Evolutionary conservation across 2,113 vertebrate species (phyloP).

Genomic region (Vicugna pacos): DNA sequence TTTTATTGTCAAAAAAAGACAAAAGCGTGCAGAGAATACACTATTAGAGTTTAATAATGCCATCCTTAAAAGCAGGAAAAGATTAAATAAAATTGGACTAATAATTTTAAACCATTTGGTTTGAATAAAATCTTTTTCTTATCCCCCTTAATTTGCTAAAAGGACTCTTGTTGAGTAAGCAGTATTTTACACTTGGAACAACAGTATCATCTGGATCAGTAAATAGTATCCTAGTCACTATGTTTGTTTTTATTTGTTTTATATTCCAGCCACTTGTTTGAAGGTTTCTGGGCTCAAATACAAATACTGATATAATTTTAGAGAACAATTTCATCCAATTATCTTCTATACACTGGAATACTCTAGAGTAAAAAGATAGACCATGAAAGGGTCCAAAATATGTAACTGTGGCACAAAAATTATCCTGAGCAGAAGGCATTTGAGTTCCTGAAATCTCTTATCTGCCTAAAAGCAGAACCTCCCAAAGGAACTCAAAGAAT

Average conservation of each 20-base stretch:
- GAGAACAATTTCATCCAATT: conserved; percentile 34
- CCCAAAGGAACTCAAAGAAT: neutral
- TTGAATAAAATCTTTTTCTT: conserved; percentile 50
- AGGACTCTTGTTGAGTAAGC: neutral
- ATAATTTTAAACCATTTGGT: conserved; percentile 35
- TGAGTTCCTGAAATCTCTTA: conserved; percentile 19
- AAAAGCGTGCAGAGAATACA: neutral
- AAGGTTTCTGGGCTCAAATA: conserved; percentile 50
- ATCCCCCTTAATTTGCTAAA: conserved; percentile 12
- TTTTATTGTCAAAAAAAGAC: neutral
- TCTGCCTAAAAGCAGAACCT: neutral
- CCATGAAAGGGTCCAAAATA: neutral
- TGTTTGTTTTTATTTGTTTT: conserved; percentile 49
- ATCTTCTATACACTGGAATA: neutral
- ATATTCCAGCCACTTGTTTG: conserved; percentile 37
- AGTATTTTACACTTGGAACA: conserved; percentile 8
- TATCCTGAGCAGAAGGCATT: conserved; percentile 21
- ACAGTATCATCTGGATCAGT: neutral
- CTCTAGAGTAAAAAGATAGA: neutral
- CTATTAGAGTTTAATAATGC: neutral
- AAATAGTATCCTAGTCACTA: neutral
- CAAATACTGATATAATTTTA: conserved; percentile 18
- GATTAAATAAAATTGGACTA: neutral
- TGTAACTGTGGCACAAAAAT: neutral
- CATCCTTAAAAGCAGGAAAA: neutral